These are phyloP conservation scores for Sarcophaga caerulescens DNA, from an alignment of 2,888 invertebrate genomes.

Conservation along the genomic window DNA sequence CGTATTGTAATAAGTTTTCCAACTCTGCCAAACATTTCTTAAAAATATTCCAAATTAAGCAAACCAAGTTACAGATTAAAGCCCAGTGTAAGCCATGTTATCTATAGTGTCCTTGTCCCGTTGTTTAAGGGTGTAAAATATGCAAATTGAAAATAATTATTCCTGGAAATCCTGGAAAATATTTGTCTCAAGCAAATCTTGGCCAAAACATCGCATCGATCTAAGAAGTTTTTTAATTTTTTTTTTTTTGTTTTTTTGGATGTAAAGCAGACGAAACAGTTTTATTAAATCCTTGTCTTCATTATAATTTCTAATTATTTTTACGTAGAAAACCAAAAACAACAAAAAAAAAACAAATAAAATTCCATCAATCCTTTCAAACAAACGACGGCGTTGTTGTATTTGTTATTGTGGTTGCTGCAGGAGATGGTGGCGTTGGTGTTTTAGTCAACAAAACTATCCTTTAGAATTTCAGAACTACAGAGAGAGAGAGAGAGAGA, in stretches of 20 bases:
- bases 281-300: constrained; percentile 58
- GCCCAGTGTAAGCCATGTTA: not conserved
- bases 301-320: constrained; percentile 68
- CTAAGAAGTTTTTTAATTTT: not conserved
- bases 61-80: too few relatives aligned
- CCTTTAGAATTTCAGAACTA: constrained; percentile 38
- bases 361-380: constrained; percentile 53
- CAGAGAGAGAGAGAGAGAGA: not conserved
- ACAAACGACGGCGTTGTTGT: constrained; percentile 7
- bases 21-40: too few relatives aligned
- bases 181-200: constrained; percentile 23
- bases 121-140: constrained; percentile 15
- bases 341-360: not conserved
- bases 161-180: constrained; percentile 47
- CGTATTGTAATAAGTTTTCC: too few relatives aligned
- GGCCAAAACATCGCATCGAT: not conserved
- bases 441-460: constrained; percentile 52
- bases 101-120: not conserved
- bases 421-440: not conserved
- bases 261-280: not conserved
- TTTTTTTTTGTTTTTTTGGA: constrained; percentile 1
- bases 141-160: constrained; percentile 46
- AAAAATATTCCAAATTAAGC: too few relatives aligned
- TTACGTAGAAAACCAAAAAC: constrained; percentile 29
- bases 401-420: not conserved